phyloP scores from a whole-genome alignment of 2,888 invertebrate genomes.

The Scaptodrosophila latifasciaeformis region DNA sequence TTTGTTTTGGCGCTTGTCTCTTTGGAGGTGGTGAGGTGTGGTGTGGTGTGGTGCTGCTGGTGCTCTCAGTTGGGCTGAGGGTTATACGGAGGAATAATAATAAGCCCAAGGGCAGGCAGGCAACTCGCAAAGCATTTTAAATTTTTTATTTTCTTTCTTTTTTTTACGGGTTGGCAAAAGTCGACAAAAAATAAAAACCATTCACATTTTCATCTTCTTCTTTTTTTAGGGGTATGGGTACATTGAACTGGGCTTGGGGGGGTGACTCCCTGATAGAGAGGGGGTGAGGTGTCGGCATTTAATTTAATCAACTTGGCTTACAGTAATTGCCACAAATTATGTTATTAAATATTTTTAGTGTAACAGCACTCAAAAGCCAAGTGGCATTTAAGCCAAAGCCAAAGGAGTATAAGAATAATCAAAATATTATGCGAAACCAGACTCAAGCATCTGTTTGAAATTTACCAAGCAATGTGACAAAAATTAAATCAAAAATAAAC shows the following conservation, averaged over 20 bases:
- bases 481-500: too few species aligned
- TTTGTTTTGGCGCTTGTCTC: slow-evolving; percentile 15
- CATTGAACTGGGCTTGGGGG: slow-evolving; percentile 14
- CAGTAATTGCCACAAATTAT: not conserved
- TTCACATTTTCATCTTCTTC: not conserved
- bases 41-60: too few species aligned
- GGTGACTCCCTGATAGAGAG: not conserved
- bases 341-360: not conserved
- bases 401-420: too few species aligned
- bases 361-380: slow-evolving; percentile 25
- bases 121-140: slow-evolving; percentile 31
- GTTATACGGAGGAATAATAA: slow-evolving; percentile 23
- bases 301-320: slow-evolving; percentile 26
- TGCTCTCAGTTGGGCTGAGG: not conserved
- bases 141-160: slow-evolving; percentile 36
- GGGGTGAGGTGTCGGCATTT: slow-evolving; percentile 11
- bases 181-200: slow-evolving; percentile 10
- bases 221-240: not conserved
- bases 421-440: too few species aligned
- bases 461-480: too few species aligned
- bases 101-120: slow-evolving; percentile 55
- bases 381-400: slow-evolving; percentile 30
- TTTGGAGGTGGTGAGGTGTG: too few species aligned
- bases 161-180: slow-evolving; percentile 30
- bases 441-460: too few species aligned